Evolutionary conservation across 2,113 vertebrate species (phyloP).

Genomic region (Thinocorus orbignyianus): DNA sequence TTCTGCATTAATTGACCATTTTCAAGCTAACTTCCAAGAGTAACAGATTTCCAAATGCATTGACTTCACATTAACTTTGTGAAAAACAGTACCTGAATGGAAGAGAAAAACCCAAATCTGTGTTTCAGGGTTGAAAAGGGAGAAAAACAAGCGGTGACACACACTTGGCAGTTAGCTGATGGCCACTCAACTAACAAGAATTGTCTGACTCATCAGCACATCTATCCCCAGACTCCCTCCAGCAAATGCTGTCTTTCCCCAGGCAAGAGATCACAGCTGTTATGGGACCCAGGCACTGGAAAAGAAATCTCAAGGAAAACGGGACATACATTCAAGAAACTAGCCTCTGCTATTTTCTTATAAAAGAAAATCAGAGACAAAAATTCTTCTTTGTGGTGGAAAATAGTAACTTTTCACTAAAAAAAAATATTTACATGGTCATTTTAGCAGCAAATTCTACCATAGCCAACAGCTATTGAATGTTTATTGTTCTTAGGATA

Average conservation of each 20-base stretch:
- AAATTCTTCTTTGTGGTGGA: not conserved
- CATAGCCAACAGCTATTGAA: not conserved
- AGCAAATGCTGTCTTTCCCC: not conserved
- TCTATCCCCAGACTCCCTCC: not conserved
- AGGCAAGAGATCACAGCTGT: not conserved
- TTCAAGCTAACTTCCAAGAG: not conserved
- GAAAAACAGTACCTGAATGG: not conserved
- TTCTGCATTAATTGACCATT: not conserved
- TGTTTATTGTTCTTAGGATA: not conserved
- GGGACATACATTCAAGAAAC: not conserved
- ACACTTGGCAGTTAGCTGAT: not conserved
- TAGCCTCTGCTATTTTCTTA: not conserved
- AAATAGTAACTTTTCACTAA: not conserved
- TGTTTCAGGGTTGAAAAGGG: not conserved
- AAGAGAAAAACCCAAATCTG: not conserved
- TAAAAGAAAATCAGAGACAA: not conserved
- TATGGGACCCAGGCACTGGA: not conserved
- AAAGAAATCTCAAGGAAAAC: not conserved
- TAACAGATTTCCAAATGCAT: not conserved
- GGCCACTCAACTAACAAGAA: not conserved
- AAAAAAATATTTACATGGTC: not conserved
- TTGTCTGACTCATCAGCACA: not conserved
- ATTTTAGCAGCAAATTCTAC: not conserved
- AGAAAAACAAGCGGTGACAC: not conserved
- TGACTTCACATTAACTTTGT: not conserved